These are phyloP conservation scores for Camptogramma bilineatum DNA, from an alignment of 2,888 invertebrate species.

Conservation along the genomic window DNA sequence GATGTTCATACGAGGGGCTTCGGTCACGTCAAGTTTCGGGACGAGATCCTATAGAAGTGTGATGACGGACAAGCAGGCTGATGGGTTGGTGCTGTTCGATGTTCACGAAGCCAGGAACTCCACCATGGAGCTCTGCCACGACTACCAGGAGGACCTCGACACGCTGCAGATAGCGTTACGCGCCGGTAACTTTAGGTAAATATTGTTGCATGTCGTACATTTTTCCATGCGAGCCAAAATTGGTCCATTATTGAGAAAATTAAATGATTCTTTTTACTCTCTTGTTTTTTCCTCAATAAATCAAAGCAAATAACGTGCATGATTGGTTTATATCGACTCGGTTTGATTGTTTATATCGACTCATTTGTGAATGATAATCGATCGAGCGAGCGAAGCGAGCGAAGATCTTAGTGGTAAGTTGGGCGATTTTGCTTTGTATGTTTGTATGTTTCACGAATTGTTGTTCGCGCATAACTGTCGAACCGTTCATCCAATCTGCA, in stretches of 20 bases:
- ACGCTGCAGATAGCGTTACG: constrained; percentile 79
- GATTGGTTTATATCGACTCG: neutral
- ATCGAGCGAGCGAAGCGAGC: too few species aligned
- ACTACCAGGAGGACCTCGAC: constrained; percentile 78
- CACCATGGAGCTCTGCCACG: constrained; percentile 78
- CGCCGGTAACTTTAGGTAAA: constrained; percentile 84
- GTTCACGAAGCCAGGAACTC: constrained; percentile 80
- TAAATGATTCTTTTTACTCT: neutral
- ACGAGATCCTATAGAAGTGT: constrained; percentile 76
- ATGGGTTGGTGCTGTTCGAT: constrained; percentile 77
- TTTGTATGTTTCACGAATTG: too few species aligned
- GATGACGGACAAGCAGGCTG: constrained; percentile 72
- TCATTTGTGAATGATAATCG: too few species aligned
- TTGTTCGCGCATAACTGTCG: too few species aligned
- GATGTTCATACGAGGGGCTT: constrained; percentile 67
- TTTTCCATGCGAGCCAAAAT: neutral
- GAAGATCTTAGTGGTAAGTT: too few species aligned
- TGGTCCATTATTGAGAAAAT: neutral
- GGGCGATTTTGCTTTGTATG: too few species aligned
- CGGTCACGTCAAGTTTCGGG: constrained; percentile 73
- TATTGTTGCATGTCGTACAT: constrained; percentile 28
- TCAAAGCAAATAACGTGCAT: neutral
- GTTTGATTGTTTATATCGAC: too few species aligned
- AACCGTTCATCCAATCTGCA: too few species aligned
- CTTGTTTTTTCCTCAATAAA: constrained; percentile 1